Base-by-base conservation (phyloP, 2,888 invertebrate species). In the Tuta absoluta region DNA sequence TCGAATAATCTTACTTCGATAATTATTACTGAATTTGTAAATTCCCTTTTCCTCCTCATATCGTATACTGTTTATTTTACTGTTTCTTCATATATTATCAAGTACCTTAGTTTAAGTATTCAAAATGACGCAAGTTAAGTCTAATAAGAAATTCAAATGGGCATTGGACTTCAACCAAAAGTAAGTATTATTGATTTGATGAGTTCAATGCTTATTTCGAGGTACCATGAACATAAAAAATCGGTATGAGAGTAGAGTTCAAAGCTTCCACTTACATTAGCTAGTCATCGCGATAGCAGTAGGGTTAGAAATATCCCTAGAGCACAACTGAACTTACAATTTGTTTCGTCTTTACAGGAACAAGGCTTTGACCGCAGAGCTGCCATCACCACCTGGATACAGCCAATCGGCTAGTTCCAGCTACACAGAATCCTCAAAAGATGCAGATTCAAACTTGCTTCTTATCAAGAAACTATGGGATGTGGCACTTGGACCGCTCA, bases 391-490 rank as follows among this genome's bases (percentile, higher is more conserved):
- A 23, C 97, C 98, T 38, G 98, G 98, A 0, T 98, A 95, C 78
- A 96, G 95, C 82, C 94, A 95, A 62, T 94, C 95, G 1, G 93
- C 94, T 2, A 93, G 94, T 65, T 93, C 95, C 57, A 94, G 93
- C 75, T 95, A 95, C 73, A 94, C 93, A 1, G 98, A 98, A 91
- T 94, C 95, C 5, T 95, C 95, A 0, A 95, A 95, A 81, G 98
- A 98, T 77, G 93, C 95, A 0, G 97, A 97, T 81, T 94, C 96
- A 0, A 96, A 95, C 84, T 94, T 96, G 75, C 92, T 98, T 63
- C 95, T 98, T 71, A 96, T 97, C 10, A 98, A 98, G 83, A 97
- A 98, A 82, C 96, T 98, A 62, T 99, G 99, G 99, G 99, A 99
- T 81, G 93, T 99, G 62, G 99, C 99, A 0, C 86, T 99, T 19